Percentiles rank a stretch among this genome's conserved stretches.
Conservation (phyloP, 2,797 vertebrate genomes). For the Phalloptychus januarius region DNA sequence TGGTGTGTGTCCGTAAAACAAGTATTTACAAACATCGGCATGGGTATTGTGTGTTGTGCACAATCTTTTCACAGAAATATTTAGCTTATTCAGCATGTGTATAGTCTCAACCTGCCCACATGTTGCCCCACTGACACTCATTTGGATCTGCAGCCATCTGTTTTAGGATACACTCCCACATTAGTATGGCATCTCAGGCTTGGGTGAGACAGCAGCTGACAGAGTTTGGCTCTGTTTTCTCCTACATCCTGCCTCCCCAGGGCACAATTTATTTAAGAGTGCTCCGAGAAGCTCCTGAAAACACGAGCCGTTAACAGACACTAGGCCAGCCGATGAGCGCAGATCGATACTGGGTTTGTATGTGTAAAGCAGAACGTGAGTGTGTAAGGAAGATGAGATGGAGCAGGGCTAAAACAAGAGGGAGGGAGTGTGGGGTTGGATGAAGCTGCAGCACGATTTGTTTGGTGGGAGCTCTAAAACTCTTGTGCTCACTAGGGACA, state of each 20-base stretch:
- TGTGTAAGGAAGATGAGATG: conserved; percentile 14
- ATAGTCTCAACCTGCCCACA: not conserved
- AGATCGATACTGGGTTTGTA: conserved; percentile 43
- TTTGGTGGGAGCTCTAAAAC: conserved; percentile 33
- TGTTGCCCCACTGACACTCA: conserved; percentile 48
- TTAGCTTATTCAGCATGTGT: not conserved
- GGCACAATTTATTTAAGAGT: conserved; percentile 49
- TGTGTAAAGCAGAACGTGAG: conserved; percentile 24
- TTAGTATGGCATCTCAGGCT: conserved; percentile 45
- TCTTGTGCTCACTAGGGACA: conserved; percentile 83
- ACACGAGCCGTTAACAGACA: conserved; percentile 41
- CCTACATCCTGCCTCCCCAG: conserved; percentile 31
- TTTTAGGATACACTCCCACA: conserved; percentile 45
- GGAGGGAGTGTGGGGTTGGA: not conserved
- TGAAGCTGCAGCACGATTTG: conserved; percentile 2
- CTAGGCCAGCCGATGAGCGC: conserved; percentile 45
- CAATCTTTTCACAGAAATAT: conserved; percentile 7
- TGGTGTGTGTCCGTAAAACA: not conserved
- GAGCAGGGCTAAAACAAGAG: conserved; percentile 10
- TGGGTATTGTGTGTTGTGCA: not conserved
- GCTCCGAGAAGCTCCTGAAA: conserved; percentile 36
- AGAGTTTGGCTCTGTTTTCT: not conserved
- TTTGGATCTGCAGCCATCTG: conserved; percentile 24
- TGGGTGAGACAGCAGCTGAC: conserved; percentile 37
- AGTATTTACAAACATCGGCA: not conserved